phyloP scores from a whole-genome alignment of 2,797 vertebrate genomes.

The Coccyzus lansbergi region DNA sequence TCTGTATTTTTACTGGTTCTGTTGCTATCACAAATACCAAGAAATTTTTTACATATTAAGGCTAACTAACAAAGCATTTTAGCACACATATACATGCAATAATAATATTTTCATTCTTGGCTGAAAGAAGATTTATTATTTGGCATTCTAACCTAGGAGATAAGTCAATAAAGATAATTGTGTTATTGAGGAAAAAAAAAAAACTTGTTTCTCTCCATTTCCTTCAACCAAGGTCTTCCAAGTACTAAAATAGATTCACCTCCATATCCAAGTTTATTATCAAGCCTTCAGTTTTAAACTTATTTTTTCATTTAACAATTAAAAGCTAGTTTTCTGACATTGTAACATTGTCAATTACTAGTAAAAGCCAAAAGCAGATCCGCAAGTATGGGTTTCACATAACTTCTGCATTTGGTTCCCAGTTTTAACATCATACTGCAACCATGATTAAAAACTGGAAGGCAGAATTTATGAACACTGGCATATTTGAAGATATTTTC shows the following conservation, averaged over 20 bases:
- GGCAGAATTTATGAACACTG: neutral
- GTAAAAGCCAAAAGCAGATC: neutral
- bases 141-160: neutral
- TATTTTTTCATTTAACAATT: neutral
- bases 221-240: neutral
- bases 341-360: neutral
- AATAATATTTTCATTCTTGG: neutral
- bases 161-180: neutral
- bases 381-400: fast-evolving
- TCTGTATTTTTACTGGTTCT: neutral
- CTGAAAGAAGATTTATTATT: neutral
- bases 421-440: neutral
- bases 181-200: neutral
- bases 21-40: neutral
- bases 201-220: fast-evolving
- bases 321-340: neutral
- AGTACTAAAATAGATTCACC: neutral
- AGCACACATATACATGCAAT: neutral
- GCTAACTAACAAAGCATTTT: neutral
- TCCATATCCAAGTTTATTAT: neutral
- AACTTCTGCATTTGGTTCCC: neutral
- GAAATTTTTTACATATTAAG: neutral
- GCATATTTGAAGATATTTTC: neutral
- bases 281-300: neutral
- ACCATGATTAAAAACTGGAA: neutral